A percentile compares a stretch with the other conserved stretches of the same genome.
phyloP scores from a whole-genome alignment of 2,888 invertebrate genomes.

The Eupsilia transversa region DNA sequence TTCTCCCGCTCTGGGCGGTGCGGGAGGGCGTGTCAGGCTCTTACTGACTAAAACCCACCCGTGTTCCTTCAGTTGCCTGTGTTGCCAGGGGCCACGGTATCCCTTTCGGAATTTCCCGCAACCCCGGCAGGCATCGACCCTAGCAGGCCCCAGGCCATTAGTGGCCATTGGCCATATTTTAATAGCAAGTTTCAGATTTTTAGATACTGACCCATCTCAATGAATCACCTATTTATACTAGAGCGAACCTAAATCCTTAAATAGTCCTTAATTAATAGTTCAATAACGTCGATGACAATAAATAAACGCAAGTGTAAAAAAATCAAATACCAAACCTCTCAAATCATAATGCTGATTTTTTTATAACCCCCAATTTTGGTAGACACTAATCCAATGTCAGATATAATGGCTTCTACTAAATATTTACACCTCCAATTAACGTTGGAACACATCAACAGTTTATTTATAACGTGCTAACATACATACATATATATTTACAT shows the following conservation, averaged over 20 bases:
- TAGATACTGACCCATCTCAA: not conserved
- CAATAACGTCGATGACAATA: not conserved
- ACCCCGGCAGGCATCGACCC: too few species aligned
- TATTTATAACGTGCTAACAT: constrained; percentile 45
- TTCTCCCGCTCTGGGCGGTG: too few species aligned
- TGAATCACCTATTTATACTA: not conserved
- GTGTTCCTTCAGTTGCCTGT: too few species aligned
- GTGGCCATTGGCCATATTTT: too few species aligned
- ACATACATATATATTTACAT: not conserved
- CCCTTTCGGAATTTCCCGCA: too few species aligned
- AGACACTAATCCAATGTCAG: constrained; percentile 28
- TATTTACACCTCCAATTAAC: constrained; percentile 37
- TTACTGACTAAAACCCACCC: too few species aligned
- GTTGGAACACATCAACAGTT: constrained; percentile 24
- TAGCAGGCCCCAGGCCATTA: too few species aligned
- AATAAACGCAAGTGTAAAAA: not conserved
- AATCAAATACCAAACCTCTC: not conserved
- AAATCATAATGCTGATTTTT: constrained; percentile 1
- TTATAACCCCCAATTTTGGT: constrained; percentile 13
- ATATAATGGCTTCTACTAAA: constrained; percentile 29
- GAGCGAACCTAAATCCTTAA: not conserved
- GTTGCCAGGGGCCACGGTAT: too few species aligned
- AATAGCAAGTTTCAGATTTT: not conserved
- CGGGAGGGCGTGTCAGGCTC: too few species aligned
- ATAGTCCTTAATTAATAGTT: not conserved